Evolutionary conservation across 2,888 invertebrate species (phyloP), one percentile per base, ranked within the genome.

Genomic region (Ptychoptera albimana): DNA sequence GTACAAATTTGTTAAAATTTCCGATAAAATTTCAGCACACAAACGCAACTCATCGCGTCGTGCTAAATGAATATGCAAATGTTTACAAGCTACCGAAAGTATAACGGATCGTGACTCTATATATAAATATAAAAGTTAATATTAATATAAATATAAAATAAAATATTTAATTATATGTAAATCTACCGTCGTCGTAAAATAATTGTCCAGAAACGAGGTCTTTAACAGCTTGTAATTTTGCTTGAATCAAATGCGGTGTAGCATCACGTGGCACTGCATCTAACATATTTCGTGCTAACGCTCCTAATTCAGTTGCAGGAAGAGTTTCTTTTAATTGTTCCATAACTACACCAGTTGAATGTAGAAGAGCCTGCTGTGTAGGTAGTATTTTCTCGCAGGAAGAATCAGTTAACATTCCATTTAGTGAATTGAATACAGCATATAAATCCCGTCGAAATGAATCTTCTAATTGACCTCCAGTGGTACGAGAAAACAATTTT

Each of bases 391-490:
- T 78, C 39, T 82, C 82, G 51, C 79, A 75, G 16, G 78, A 75
- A 8, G 77, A 75, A 36, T 81, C 74, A 1, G 73, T 67, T 43
- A 85, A 59, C 76, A 92, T 80, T 47, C 79, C 77, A 56, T 83
- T 83, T 38, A 92, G 68, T 0, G 87, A 82, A 2, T 75, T 74
- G 51, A 91, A 77, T 1, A 92, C 80, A 37, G 81, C 80, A 51
- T 86, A 77, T 12, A 92, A 73, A 58, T 91, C 89, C 12, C 82
- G 61, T 9, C 81, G 70, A 59, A 92, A 92, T 54, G 82, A 83
- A 56, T 91, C 91, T 57, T 89, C 89, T 57, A 83, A 86, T 61
- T 87, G 83, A 0, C 87, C 88, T 8, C 85, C 86, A 0, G 87
- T 89, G 0, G 89, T 89, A 13, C 86, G 71, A 0, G 86, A 79